These are phyloP conservation scores for Leptinotarsa juncta DNA, from an alignment of 2,888 invertebrate species.

Conservation along the genomic window DNA sequence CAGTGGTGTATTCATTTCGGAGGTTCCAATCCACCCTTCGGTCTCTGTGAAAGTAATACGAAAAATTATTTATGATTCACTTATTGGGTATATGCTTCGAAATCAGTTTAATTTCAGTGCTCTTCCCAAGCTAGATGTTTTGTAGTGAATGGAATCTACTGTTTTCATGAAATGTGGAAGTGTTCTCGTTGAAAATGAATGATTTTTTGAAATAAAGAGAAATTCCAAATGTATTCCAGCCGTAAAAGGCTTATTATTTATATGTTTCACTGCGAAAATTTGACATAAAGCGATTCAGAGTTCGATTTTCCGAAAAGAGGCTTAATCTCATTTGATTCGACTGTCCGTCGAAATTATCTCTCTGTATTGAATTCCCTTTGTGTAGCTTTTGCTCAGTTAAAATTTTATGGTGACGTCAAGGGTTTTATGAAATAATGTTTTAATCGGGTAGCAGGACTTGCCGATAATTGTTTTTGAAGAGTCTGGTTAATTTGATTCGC, in stretches of 20 bases:
- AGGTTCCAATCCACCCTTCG: too few relatives aligned
- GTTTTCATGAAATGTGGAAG: too few relatives aligned
- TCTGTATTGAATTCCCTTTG: slow-evolving; percentile 6
- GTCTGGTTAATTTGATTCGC: not conserved
- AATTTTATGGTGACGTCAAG: slow-evolving; percentile 25
- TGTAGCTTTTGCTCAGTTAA: not conserved
- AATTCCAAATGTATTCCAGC: too few relatives aligned
- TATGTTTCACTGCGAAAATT: not conserved
- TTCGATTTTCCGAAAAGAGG: not conserved
- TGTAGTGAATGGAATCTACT: too few relatives aligned
- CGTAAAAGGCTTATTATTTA: not conserved
- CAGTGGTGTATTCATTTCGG: too few relatives aligned
- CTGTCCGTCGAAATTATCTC: not conserved
- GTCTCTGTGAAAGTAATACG: too few relatives aligned
- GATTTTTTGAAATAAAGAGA: too few relatives aligned
- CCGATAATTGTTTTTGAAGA: not conserved
- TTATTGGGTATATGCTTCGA: too few relatives aligned
- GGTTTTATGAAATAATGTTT: slow-evolving; percentile 35
- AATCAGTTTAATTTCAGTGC: too few relatives aligned
- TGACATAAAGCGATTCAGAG: not conserved
- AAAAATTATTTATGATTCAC: too few relatives aligned
- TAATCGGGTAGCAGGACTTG: slow-evolving; percentile 31
- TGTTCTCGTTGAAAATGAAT: too few relatives aligned
- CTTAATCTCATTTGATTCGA: not conserved
- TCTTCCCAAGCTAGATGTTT: too few relatives aligned